These are phyloP conservation scores for silkworm (Bombyx mori) DNA, from an alignment of 1,140 invertebrate genomes.

Conservation along the genomic window ASM3026992v2 NC_085120.1:476001-476500, in stretches of 20 bases:
- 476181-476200: constrained; percentile 13
- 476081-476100: constrained; percentile 6
- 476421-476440: constrained; percentile 7
- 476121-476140: too few species aligned
- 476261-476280: background rate
- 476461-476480: constrained; percentile 1
- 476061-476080: constrained; percentile 13
- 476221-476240: background rate
- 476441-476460: constrained; percentile 8
- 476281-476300: constrained; percentile 6
- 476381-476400: constrained; percentile 10
- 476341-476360: constrained; percentile 10
- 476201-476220: background rate
- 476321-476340: constrained; percentile 4
- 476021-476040: constrained; percentile 2
- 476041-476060: constrained; percentile 20
- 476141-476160: too few species aligned
- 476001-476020: background rate
- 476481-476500: too few species aligned
- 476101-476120: constrained; percentile 6
- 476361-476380: constrained; percentile 14
- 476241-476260: background rate
- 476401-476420: constrained; percentile 11
- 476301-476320: background rate
- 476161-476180: constrained; percentile 5